These are phyloP conservation scores for Pissodes strobi DNA, from an alignment of 1,140 invertebrate genomes.

Conservation along the genomic window DNA sequence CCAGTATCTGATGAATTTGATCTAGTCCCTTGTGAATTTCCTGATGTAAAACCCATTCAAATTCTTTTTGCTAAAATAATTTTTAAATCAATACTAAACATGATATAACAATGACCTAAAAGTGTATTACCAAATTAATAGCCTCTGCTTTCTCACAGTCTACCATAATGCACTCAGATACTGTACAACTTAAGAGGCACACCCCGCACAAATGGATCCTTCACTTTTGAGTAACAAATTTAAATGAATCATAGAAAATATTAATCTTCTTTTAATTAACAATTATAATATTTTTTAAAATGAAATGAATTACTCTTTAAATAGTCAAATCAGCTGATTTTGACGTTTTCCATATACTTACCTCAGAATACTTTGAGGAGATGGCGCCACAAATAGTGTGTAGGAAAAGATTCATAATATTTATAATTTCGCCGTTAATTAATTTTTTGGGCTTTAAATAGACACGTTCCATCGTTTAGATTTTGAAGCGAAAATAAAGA, in stretches of 20 bases:
- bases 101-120: slow-evolving; percentile 10
- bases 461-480: no score
- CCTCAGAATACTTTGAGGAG: neutral
- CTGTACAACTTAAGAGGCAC: neutral
- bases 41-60: slow-evolving; percentile 88
- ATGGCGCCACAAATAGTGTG: neutral
- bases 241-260: no score
- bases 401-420: no score
- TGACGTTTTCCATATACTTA: neutral
- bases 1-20: slow-evolving; percentile 80
- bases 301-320: neutral
- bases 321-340: neutral
- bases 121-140: slow-evolving; percentile 72
- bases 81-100: no score
- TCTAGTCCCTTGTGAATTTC: slow-evolving; percentile 86
- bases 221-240: no score
- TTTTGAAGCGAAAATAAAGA: no score
- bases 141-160: slow-evolving; percentile 85
- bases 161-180: slow-evolving; percentile 65
- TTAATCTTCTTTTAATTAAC: no score
- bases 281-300: no score
- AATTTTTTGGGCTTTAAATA: no score
- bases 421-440: no score
- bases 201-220: no score
- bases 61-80: slow-evolving; percentile 89